These are phyloP conservation scores for Melanotaenia boesemani DNA, from an alignment of 2,797 vertebrate genomes.

Conservation along the genomic window DNA sequence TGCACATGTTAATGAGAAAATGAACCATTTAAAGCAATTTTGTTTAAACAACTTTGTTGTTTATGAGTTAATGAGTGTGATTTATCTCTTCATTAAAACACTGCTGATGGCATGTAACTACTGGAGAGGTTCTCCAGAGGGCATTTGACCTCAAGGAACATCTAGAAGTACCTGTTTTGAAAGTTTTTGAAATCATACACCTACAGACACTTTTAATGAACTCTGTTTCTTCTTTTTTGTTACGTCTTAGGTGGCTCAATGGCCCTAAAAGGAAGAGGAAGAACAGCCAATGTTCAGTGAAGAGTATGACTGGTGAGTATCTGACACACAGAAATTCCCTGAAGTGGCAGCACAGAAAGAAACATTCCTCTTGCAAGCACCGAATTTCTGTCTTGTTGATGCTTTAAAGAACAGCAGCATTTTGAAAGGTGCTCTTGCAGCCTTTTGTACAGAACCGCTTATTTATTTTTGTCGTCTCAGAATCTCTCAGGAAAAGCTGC, in stretches of 20 bases:
- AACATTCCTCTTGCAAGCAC: conserved; percentile 13
- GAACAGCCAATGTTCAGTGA: conserved; percentile 99
- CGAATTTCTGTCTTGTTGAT: conserved; percentile 1
- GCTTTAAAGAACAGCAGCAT: not conserved
- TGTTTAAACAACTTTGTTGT: too few relatives aligned
- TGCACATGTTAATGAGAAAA: too few relatives aligned
- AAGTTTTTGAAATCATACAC: not conserved
- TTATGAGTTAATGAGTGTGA: too few relatives aligned
- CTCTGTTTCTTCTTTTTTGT: conserved; percentile 10
- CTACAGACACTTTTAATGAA: not conserved
- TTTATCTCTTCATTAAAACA: too few relatives aligned
- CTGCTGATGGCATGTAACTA: too few relatives aligned
- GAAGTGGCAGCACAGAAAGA: conserved; percentile 22
- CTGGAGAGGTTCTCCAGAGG: too few relatives aligned
- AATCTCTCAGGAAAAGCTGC: conserved; percentile 22
- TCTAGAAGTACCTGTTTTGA: not conserved
- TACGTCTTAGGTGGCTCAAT: conserved; percentile 93
- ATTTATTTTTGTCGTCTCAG: conserved; percentile 17
- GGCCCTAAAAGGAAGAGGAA: conserved; percentile 98
- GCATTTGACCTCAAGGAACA: too few relatives aligned
- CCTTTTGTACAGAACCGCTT: conserved; percentile 4
- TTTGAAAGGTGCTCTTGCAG: conserved; percentile 25
- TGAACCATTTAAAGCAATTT: too few relatives aligned
- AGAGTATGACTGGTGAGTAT: conserved; percentile 96
- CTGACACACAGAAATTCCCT: not conserved